Evolutionary conservation across 2,888 invertebrate genomes (phyloP).

Genomic region (Blastobasis adustella): DNA sequence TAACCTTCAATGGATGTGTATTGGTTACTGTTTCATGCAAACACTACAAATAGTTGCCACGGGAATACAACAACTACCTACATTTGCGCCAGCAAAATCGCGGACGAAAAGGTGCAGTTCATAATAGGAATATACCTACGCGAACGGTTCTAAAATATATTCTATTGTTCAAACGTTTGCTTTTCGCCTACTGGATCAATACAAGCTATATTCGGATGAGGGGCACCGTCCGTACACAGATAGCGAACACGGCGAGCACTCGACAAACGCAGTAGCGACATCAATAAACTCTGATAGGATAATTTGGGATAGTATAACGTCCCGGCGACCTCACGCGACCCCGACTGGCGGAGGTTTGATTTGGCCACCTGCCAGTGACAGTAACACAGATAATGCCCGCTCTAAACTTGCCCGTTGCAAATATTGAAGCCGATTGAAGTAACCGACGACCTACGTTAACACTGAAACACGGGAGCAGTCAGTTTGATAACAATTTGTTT

Average conservation of each 20-base stretch:
- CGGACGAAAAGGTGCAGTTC: no score
- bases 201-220: conserved; percentile 1
- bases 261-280: conserved; percentile 16
- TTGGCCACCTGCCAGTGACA: conserved; percentile 55
- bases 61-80: no score
- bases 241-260: conserved; percentile 6
- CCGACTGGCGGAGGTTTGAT: conserved; percentile 36
- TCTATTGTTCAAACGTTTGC: no score
- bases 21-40: no score
- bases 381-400: conserved; percentile 45
- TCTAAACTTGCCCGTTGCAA: conserved; percentile 18
- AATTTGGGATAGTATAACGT: conserved; percentile 45
- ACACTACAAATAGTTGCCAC: no score
- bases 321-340: conserved; percentile 35
- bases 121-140: not conserved
- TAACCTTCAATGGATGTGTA: no score
- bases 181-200: conserved; percentile 3
- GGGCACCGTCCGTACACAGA: conserved; percentile 1
- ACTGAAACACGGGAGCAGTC: no score
- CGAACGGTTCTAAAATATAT: not conserved
- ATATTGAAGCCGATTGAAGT: not conserved
- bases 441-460: no score
- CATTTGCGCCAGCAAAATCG: not conserved
- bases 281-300: conserved; percentile 38
- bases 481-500: no score